Evolutionary conservation across 64 coral and sea anemone species (phyloP).

Genomic region (Acropora yongei): DNA sequence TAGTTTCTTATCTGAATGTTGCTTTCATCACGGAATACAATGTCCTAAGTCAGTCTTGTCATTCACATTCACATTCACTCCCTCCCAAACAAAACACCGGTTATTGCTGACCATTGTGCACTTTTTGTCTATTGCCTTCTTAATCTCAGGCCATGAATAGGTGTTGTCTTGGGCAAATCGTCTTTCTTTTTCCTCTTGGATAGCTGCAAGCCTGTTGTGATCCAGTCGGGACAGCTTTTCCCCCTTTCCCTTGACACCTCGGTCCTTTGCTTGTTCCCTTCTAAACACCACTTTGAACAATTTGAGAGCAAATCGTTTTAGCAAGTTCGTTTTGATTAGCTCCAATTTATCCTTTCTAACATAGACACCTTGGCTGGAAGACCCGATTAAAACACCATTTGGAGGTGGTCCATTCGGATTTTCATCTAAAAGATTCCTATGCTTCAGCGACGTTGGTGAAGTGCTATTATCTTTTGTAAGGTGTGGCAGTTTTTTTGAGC

Average conservation of each 20-base stretch:
- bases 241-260: slow-evolving; percentile 26
- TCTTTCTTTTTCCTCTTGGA: slow-evolving; percentile 31
- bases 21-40: not conserved
- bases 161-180: slow-evolving; percentile 1
- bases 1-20: slow-evolving; percentile 24
- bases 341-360: slow-evolving; percentile 24
- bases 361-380: slow-evolving; percentile 33
- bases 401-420: not conserved
- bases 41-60: not conserved
- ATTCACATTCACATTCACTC: slow-evolving; percentile 39
- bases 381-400: slow-evolving; percentile 14
- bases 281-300: slow-evolving; percentile 22
- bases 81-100: slow-evolving; percentile 64
- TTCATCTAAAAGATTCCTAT: not conserved
- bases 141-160: slow-evolving; percentile 38
- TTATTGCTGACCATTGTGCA: slow-evolving; percentile 71
- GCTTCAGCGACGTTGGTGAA: not conserved
- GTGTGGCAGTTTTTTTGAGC: not conserved
- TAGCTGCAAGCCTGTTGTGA: slow-evolving; percentile 4
- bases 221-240: slow-evolving; percentile 33
- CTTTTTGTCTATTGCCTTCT: slow-evolving; percentile 70
- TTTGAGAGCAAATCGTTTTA: slow-evolving; percentile 51
- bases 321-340: not conserved
- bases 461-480: not conserved
- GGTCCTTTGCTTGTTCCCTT: slow-evolving; percentile 38